Evolutionary conservation across 2,113 vertebrate species (phyloP).

Genomic region (Strix uralensis): DNA sequence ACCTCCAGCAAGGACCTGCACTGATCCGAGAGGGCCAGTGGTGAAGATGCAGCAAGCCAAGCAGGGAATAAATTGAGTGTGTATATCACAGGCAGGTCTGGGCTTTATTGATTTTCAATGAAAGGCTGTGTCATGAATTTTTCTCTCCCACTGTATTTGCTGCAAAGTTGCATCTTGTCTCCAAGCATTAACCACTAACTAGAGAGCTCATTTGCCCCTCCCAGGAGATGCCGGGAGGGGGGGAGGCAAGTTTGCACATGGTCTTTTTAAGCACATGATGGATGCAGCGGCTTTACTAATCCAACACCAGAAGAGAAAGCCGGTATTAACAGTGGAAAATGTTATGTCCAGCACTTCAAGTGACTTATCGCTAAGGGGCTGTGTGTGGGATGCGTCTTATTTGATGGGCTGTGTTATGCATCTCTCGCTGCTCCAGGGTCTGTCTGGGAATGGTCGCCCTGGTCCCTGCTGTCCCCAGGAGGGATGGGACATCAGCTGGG

Average conservation of each 20-base stretch:
- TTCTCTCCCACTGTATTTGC: conserved; percentile 44
- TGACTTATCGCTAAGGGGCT: neutral
- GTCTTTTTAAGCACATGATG: neutral
- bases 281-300: conserved; percentile 21
- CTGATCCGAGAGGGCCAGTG: neutral
- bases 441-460: neutral
- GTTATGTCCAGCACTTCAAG: neutral
- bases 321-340: neutral
- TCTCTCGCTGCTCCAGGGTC: neutral
- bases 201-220: neutral
- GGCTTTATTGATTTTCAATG: conserved; percentile 65
- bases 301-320: neutral
- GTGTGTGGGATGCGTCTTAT: rapidly evolving
- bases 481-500: neutral
- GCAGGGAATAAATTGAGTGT: conserved; percentile 27
- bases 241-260: neutral
- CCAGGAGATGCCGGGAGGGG: neutral
- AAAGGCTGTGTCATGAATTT: conserved; percentile 62
- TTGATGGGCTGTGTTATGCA: neutral
- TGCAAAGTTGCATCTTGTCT: conserved; percentile 40
- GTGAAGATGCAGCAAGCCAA: neutral
- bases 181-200: conserved; percentile 23
- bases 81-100: conserved; percentile 54
- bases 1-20: neutral
- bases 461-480: neutral